Percentiles rank a stretch among this genome's conserved stretches.
phyloP scores from a whole-genome alignment of 2,113 vertebrate genomes.

The Anas platyrhynchos region DNA sequence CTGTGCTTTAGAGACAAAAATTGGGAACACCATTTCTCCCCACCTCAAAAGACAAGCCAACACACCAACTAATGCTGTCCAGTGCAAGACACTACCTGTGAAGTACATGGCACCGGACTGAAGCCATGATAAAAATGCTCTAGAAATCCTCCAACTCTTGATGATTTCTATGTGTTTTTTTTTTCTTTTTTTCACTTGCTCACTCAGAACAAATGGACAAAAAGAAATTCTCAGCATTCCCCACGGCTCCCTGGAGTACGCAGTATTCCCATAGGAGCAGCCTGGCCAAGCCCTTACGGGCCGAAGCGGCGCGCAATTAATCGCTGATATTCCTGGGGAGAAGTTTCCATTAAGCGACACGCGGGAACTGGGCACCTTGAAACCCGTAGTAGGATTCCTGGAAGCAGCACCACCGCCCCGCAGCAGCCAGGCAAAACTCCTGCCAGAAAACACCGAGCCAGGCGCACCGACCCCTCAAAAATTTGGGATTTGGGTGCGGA shows the following conservation, averaged over 20 bases:
- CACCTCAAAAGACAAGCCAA: neutral
- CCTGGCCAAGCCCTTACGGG: neutral
- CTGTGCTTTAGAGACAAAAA: rapidly evolving
- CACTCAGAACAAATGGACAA: neutral
- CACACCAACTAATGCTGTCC: rapidly evolving
- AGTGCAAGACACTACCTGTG: neutral
- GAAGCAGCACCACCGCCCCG: neutral
- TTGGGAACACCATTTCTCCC: neutral
- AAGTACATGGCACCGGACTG: rapidly evolving
- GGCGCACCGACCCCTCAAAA: neutral
- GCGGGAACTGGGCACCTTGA: neutral
- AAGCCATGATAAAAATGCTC: neutral
- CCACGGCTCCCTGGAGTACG: neutral
- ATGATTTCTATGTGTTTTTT: neutral
- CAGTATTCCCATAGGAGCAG: neutral
- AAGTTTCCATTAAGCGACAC: slow-evolving; percentile 29
- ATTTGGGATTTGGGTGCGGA: neutral
- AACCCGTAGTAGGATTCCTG: neutral
- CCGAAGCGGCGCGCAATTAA: neutral
- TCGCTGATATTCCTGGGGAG: neutral
- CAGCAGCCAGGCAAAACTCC: neutral
- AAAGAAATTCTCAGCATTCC: neutral
- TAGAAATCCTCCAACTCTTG: neutral
- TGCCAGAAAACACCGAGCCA: neutral
- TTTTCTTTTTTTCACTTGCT: rapidly evolving